Evolutionary conservation across 92 coral and sea anemone species (phyloP), one percentile per base, ranked within the genome.

Genomic region (Actinernus sp.): DNA sequence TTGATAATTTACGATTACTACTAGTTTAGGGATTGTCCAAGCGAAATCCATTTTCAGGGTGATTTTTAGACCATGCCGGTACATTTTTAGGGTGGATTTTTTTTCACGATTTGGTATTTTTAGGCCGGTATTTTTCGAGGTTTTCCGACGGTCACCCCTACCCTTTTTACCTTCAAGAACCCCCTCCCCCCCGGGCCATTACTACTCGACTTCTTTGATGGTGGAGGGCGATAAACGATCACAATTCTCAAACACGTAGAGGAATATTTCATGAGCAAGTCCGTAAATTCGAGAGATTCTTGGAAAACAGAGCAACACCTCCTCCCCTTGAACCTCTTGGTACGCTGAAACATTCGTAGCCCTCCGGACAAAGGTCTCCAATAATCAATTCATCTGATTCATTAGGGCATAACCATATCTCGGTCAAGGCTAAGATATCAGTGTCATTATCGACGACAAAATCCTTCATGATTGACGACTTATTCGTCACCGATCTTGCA

Each of bases 391-490:
- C 49, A 62, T 62, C 55, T n/a, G 13, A 33, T 22, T 62, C 69
- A 62, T 47, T n/a, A 17, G 31, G 13, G 55, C 52, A 21, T 55
- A 62, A 62, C 69, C 69, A 62, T 27, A 55, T 62, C 49, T 62
- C 69, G 14, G 69, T 62, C 28, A 62, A 19, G 54, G 69, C 69
- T 28, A 43, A 44, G n/a, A 62, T 21, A 24, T 44, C 69, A 62
- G 44, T 62, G 55, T 62, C 69, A 21, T 47, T 21, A 39, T 62
- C 69, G 26, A 44, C 69, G 31, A 62, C 49, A 44, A 62, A 62
- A 43, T 44, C 69, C 28, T 62, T 62, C 21, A 62, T 38, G 10
- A 18, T 1, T 22, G 26, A n/a, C n/a, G n/a, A n/a, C n/a, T n/a
- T n/a, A n/a, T n/a, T n/a, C n/a, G n/a, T n/a, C n/a, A n/a, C n/a